Base-by-base conservation (phyloP, 2,113 vertebrate species). In the Mohoua ochrocephala region DNA sequence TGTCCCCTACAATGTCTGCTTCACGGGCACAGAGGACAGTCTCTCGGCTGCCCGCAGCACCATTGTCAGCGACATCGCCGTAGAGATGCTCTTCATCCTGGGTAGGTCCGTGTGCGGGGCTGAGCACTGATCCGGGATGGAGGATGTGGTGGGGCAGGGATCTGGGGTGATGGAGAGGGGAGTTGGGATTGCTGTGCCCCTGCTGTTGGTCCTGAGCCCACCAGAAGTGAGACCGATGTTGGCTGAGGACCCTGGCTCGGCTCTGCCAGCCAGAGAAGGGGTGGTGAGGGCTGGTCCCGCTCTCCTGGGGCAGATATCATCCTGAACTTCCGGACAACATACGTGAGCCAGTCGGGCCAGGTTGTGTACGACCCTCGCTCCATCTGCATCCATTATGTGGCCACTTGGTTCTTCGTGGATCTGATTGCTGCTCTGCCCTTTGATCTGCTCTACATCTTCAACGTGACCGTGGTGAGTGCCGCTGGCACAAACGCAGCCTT, bases 41-140 rank as follows among this genome's bases (percentile, higher is more conserved):
- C 97, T 97, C 60, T 97, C 98, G 2, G 96, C 98, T 2, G 98
- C 98, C 12, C 98, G 98, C 45, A 99, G 98, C 95, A 99, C 99
- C 53, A 98, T 99, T 0, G 99, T 98, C 98, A 99, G 99, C 0
- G 99, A 99, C 98, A 99, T 99, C 0, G 99, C 97, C 0, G 99
- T 99, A 95, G 99, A 99, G 98, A 99, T 99, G 98, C 99, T 99
- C 92, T 99, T 99, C 97, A 99, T 99, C 71, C 97, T 99, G 15
- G 99, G 99, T 99, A 97, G 92, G 97, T 84, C 52, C 2, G 0
- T 15, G 33, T 35, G 10, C 0, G 0, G 33, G 30, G 50, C 45
- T 1, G 3, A 44, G 71, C 20, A 5, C 24, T 16, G 8, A 0
- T 2, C 9, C 4, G 28, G 45, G 52, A 3, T 0, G 14, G 30